A percentile compares a stretch with the other conserved stretches of the same genome.
Evolutionary conservation across 1,140 invertebrate genomes (phyloP).

Genomic region (Mizuhopecten yessoensis): DNA sequence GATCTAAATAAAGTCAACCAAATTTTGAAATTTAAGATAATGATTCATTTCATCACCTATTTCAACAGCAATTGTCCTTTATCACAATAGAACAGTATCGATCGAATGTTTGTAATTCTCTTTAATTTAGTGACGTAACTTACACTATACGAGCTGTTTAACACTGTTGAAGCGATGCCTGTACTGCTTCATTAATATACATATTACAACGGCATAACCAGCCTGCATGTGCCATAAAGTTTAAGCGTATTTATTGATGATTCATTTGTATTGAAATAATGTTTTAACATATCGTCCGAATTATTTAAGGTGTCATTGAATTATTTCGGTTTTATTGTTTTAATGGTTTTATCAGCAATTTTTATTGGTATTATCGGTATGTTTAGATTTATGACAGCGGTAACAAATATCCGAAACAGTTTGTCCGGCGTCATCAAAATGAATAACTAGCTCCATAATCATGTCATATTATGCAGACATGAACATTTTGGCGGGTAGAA

Average conservation of each 20-base stretch:
- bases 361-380: too few species aligned
- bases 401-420: too few species aligned
- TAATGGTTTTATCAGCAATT: not conserved
- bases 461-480: too few species aligned
- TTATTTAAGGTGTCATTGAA: not conserved
- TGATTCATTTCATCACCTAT: slow-evolving; percentile 10
- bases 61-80: not conserved
- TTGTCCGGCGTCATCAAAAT: too few species aligned
- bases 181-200: not conserved
- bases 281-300: not conserved
- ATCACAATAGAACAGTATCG: not conserved
- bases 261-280: not conserved
- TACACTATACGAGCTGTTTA: not conserved
- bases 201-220: not conserved
- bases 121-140: not conserved
- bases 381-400: not conserved
- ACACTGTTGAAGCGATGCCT: not conserved
- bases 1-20: not conserved
- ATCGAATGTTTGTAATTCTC: not conserved
- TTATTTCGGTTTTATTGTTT: not conserved
- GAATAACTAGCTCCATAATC: too few species aligned
- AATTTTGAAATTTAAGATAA: not conserved
- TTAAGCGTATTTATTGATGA: not conserved
- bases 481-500: too few species aligned
- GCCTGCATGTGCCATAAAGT: not conserved